phyloP scores from a whole-genome alignment of 2,888 invertebrate species.

The Xestia sexstrigata region DNA sequence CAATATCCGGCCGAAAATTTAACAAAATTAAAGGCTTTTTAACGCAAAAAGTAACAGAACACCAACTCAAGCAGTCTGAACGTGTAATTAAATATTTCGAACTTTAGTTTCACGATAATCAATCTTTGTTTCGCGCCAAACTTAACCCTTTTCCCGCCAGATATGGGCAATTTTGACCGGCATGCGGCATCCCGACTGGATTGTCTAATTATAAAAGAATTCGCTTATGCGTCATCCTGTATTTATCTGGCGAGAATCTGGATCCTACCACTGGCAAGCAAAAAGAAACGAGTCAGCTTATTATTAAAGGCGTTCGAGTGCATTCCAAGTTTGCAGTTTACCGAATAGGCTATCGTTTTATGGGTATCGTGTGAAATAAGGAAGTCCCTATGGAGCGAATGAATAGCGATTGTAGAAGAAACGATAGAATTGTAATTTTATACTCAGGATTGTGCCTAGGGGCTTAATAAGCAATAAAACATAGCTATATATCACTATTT shows the following conservation, averaged over 20 bases:
- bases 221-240: conserved; percentile 75
- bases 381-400: conserved; percentile 53
- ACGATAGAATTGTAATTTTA: conserved; percentile 25
- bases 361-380: conserved; percentile 62
- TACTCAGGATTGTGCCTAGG: neutral
- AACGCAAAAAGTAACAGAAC: conserved; percentile 51
- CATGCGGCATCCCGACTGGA: conserved; percentile 64
- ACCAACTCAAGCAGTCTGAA: conserved; percentile 41
- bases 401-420: conserved; percentile 32
- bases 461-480: conserved; percentile 23
- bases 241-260: conserved; percentile 73
- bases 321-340: conserved; percentile 65
- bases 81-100: conserved; percentile 72
- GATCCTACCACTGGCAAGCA: conserved; percentile 61
- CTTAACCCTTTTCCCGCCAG: conserved; percentile 54
- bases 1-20: conserved; percentile 45
- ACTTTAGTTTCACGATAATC: conserved; percentile 67
- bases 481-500: conserved; percentile 4
- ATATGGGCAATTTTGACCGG: conserved; percentile 70
- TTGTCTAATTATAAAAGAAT: conserved; percentile 79
- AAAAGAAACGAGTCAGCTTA: conserved; percentile 67
- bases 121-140: conserved; percentile 71
- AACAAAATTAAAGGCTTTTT: conserved; percentile 57
- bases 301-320: conserved; percentile 69
- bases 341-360: conserved; percentile 64